These are phyloP conservation scores for Heliconius ethilla DNA, from an alignment of 2,888 invertebrate species.

Conservation along the genomic window DNA sequence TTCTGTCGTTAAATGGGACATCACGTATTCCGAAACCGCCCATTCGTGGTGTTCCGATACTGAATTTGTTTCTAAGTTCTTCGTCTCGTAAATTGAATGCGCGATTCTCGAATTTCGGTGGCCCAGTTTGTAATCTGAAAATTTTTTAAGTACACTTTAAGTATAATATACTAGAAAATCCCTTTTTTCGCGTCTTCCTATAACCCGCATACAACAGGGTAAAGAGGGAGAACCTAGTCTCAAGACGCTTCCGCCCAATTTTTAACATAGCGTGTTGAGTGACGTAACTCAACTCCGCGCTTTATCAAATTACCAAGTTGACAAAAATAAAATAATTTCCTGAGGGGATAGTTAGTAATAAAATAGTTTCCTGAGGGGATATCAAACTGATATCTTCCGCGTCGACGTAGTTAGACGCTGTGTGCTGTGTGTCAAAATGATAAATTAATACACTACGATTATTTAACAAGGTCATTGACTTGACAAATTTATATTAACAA, in stretches of 20 bases:
- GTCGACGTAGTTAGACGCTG: too few species aligned
- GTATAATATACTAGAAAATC: neutral
- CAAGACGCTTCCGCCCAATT: neutral
- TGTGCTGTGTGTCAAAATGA: too few species aligned
- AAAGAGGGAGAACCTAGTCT: neutral
- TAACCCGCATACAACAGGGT: neutral
- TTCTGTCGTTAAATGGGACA: conserved; percentile 72
- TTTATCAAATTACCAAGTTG: too few species aligned
- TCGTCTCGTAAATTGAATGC: conserved; percentile 74
- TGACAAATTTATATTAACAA: too few species aligned
- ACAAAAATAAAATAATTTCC: too few species aligned
- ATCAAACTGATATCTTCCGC: too few species aligned
- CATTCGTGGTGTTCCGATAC: conserved; percentile 74
- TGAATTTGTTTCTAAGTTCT: conserved; percentile 72
- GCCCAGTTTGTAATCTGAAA: conserved; percentile 66
- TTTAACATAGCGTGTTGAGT: neutral
- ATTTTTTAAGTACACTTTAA: neutral
- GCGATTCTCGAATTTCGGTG: conserved; percentile 71
- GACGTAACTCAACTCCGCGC: neutral
- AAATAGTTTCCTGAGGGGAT: neutral
- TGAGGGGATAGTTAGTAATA: too few species aligned
- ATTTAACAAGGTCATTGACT: too few species aligned
- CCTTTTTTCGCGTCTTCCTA: neutral
- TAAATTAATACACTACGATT: too few species aligned
- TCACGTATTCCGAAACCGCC: conserved; percentile 79